A percentile compares a stretch with the other conserved stretches of the same genome.
Evolutionary conservation across 2,113 vertebrate genomes (phyloP).

Genomic region (Ammodytes dubius): DNA sequence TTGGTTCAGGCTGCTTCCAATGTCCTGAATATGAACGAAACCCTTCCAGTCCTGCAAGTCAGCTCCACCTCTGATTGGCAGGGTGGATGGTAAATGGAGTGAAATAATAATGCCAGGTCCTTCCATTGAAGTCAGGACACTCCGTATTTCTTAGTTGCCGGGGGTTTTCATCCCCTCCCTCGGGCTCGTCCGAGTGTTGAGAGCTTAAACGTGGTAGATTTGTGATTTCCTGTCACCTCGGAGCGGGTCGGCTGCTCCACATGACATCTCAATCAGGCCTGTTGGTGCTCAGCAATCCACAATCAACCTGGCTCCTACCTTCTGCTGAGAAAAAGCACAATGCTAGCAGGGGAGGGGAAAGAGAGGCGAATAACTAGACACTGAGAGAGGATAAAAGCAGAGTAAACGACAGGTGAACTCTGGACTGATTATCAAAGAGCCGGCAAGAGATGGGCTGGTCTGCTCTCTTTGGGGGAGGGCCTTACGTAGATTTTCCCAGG

Average conservation of each 20-base stretch:
- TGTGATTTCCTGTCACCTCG: slow-evolving; percentile 53
- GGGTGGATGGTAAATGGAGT: neutral
- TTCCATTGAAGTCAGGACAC: slow-evolving; percentile 13
- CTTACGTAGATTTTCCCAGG: slow-evolving; percentile 52
- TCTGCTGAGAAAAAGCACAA: slow-evolving; percentile 6
- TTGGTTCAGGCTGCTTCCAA: slow-evolving; percentile 8
- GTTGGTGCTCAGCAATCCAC: slow-evolving; percentile 23
- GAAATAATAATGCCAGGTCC: slow-evolving; percentile 10
- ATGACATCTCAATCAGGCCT: slow-evolving; percentile 39
- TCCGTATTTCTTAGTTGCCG: slow-evolving; percentile 27
- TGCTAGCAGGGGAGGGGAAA: neutral
- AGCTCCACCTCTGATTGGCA: slow-evolving; percentile 17
- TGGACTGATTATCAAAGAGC: slow-evolving; percentile 70
- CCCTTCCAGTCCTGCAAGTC: slow-evolving; percentile 26
- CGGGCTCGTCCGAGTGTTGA: neutral
- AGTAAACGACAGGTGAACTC: slow-evolving; percentile 76
- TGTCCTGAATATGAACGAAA: slow-evolving; percentile 5
- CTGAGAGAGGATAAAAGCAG: slow-evolving; percentile 11
- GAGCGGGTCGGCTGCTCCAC: slow-evolving; percentile 29
- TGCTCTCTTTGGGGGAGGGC: slow-evolving; percentile 66
- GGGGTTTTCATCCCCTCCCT: neutral
- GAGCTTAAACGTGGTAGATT: slow-evolving; percentile 17
- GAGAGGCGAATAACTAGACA: slow-evolving; percentile 34
- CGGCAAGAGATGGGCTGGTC: slow-evolving; percentile 54
- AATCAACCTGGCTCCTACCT: slow-evolving; percentile 29